Evolutionary conservation across 2,888 invertebrate species (phyloP), one percentile per base, ranked within the genome.

Genomic region (Parthenolecanium corni): DNA sequence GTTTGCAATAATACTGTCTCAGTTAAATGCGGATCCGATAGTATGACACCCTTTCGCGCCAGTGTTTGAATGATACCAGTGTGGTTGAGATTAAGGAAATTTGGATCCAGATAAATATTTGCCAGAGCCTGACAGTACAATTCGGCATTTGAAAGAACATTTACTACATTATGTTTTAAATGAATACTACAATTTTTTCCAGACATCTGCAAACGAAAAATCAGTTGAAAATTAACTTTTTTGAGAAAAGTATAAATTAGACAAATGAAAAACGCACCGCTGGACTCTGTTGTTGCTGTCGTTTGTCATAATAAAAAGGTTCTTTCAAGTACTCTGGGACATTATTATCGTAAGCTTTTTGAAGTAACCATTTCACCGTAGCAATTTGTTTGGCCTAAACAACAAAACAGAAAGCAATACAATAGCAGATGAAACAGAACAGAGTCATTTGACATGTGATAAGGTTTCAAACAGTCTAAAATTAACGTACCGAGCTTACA

Each of bases 1-100:
- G 90, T 93, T 79, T 95, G 93, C 74, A 93, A 91, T 71, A 96
- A 85, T 70, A 90, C 89, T 65, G 93, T 94, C 78, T 95, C 95
- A 46, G 95, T 95, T 74, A 95, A 84, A 72, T 89, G 86, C 66
- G 86, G 83, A 74, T 92, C 90, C 64, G 81, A 80, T 67, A 90
- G 84, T 72, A 84, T 88, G 65, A 93, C 86, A 66, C 94, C 93
- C 76, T 94, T 94, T 72, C 94, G 80, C 69, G 89, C 84, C 71
- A 96, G 79, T 64, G 91, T 90, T 79, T 94, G 93, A 72, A 95
- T 82, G 73, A 95, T 91, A 73, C 91, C 88, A 84, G 88, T 88
- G 77, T 95, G 94, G 79, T 92, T 94, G 71, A 93, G 83, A 77
- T 88, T 91, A 80, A 91, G 89, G 78, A 91, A 93, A 77, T 92